Conservation (phyloP, 1,140 invertebrate species). For the Trypoxylus dichotomus region DNA sequence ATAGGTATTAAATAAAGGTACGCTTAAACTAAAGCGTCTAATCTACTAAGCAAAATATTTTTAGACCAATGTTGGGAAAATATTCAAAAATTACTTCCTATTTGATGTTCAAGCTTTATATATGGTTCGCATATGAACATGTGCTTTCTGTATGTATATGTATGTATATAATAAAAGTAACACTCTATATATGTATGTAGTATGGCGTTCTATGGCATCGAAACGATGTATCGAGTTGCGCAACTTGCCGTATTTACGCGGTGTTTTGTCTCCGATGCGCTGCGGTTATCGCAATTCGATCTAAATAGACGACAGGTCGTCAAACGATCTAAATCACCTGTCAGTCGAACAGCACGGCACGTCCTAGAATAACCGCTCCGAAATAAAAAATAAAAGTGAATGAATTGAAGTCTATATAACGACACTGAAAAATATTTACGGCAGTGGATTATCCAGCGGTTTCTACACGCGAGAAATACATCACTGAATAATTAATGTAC, state of each 20-base stretch:
- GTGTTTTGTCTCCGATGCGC: slow-evolving; percentile 11
- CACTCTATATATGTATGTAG: no score
- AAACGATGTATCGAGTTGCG: not conserved
- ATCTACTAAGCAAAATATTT: no score
- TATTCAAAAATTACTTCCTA: no score
- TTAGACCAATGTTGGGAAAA: no score
- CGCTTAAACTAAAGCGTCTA: no score
- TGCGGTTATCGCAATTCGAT: slow-evolving; percentile 3
- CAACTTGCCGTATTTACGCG: not conserved
- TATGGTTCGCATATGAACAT: no score
- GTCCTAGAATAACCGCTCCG: not conserved
- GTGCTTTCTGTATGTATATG: no score
- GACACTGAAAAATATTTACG: not conserved
- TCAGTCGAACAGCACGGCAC: not conserved
- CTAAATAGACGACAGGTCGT: slow-evolving; percentile 11
- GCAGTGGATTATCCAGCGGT: not conserved
- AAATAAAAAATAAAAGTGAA: slow-evolving; percentile 2
- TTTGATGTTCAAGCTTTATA: no score
- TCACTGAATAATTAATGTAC: not conserved
- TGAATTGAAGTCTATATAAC: not conserved
- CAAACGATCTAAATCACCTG: slow-evolving; percentile 15
- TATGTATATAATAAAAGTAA: no score
- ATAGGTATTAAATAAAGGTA: no score
- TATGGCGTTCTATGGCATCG: not conserved
- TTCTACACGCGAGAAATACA: not conserved